Conservation (phyloP, 2,888 invertebrate species). For the Drosophila mercatorum region DNA sequence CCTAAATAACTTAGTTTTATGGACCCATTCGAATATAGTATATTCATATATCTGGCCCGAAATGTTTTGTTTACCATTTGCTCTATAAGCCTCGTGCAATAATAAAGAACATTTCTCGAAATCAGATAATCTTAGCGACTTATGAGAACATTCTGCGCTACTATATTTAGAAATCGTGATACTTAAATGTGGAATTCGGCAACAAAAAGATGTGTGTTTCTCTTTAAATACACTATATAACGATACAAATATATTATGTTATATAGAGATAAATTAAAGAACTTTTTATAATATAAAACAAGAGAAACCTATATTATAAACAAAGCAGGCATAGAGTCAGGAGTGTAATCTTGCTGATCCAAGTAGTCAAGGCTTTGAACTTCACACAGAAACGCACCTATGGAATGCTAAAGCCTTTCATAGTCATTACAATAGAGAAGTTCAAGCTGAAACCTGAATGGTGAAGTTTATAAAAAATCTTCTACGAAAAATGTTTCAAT, state of each 20-base stretch:
- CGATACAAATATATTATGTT: constrained; percentile 1
- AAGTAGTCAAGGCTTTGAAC: neutral
- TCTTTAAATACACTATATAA: constrained; percentile 5
- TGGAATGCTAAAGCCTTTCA: too few species aligned
- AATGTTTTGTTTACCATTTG: constrained; percentile 8
- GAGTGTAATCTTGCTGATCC: neutral
- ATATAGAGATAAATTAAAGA: neutral
- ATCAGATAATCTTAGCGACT: constrained; percentile 15
- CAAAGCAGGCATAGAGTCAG: neutral
- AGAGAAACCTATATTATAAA: neutral
- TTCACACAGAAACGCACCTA: neutral
- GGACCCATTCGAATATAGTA: neutral
- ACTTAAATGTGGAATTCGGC: constrained; percentile 9
- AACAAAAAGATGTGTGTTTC: neutral
- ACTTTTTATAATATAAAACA: neutral
- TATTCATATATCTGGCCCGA: neutral
- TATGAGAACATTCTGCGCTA: constrained; percentile 5
- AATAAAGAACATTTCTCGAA: constrained; percentile 1
- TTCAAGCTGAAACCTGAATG: neutral
- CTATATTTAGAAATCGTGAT: constrained; percentile 13
- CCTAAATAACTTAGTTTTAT: neutral
- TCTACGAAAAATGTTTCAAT: neutral
- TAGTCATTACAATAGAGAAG: neutral
- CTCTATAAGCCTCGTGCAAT: constrained; percentile 5
- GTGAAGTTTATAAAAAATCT: neutral